Conservation (phyloP, 2,797 vertebrate species). For the Sarcoramphus papa region DNA sequence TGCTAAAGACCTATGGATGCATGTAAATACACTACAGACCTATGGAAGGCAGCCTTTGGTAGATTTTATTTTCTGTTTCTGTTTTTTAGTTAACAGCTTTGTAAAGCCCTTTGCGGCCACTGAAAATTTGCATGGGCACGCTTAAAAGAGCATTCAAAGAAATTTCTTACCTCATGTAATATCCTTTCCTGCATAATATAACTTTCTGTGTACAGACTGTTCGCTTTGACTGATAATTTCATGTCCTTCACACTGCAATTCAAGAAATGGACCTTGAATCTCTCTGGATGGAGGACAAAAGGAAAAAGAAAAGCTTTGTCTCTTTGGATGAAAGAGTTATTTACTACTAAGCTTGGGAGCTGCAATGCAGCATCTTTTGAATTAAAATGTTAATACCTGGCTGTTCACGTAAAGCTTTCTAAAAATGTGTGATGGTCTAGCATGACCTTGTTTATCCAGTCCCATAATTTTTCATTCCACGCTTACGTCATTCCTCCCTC, state of each 20-base stretch:
- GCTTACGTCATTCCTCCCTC: background rate
- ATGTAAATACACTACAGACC: background rate
- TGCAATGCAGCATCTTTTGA: background rate
- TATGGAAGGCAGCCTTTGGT: background rate
- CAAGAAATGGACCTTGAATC: background rate
- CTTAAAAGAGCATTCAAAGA: background rate
- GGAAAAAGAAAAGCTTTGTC: background rate
- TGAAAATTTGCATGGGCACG: background rate
- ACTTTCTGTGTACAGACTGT: background rate
- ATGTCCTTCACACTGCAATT: background rate
- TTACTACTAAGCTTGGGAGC: background rate
- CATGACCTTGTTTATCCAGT: background rate
- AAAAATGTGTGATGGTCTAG: background rate
- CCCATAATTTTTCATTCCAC: background rate
- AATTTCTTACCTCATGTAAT: background rate
- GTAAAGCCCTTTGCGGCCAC: background rate
- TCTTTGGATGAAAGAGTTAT: background rate
- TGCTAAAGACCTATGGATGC: too few species aligned
- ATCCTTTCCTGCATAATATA: background rate
- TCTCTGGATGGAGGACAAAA: background rate
- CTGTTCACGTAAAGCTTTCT: background rate
- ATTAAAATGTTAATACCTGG: background rate
- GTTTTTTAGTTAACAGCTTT: background rate
- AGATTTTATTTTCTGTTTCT: background rate
- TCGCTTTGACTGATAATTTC: background rate